Evolutionary conservation across 1,140 invertebrate species (phyloP).

Genomic region (Zaprionus taronus): DNA sequence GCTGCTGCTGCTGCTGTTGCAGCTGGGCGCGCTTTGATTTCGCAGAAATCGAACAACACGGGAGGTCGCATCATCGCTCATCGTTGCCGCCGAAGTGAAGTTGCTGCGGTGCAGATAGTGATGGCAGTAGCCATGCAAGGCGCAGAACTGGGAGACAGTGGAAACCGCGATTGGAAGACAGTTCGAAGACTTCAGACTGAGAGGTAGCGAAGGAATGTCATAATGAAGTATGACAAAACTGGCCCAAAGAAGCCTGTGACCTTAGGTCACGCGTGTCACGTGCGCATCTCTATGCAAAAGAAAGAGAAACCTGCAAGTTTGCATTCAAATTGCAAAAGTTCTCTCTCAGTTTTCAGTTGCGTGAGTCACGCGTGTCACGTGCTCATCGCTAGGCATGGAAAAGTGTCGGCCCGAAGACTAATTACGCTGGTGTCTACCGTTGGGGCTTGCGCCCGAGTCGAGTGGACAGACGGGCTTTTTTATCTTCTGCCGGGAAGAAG

Average conservation of each 20-base stretch:
- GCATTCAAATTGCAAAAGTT: too few relatives aligned
- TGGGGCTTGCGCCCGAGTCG: constrained; percentile 28
- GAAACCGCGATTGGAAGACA: background rate
- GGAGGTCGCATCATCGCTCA: constrained; percentile 81
- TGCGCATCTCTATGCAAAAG: background rate
- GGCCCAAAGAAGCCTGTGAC: background rate
- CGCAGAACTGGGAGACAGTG: background rate
- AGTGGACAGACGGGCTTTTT: constrained; percentile 26
- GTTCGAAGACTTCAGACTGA: too few relatives aligned
- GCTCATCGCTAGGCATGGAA: constrained; percentile 44
- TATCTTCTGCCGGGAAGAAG: constrained; percentile 13
- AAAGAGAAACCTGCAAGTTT: too few relatives aligned
- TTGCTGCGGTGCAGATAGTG: constrained; percentile 5
- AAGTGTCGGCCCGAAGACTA: constrained; percentile 79
- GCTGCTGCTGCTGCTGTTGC: constrained; percentile 48
- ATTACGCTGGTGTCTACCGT: constrained; percentile 64
- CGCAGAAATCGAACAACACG: constrained; percentile 79
- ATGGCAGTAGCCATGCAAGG: constrained; percentile 8
- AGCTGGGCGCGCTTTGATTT: constrained; percentile 79
- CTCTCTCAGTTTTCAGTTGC: background rate
- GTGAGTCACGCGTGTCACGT: constrained; percentile 19
- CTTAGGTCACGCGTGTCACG: background rate
- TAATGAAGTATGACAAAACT: too few relatives aligned
- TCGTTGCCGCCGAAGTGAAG: constrained; percentile 45
- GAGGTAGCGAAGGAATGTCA: background rate